Conservation (phyloP, 2,888 invertebrate species). For the Rhingia campestris region DNA sequence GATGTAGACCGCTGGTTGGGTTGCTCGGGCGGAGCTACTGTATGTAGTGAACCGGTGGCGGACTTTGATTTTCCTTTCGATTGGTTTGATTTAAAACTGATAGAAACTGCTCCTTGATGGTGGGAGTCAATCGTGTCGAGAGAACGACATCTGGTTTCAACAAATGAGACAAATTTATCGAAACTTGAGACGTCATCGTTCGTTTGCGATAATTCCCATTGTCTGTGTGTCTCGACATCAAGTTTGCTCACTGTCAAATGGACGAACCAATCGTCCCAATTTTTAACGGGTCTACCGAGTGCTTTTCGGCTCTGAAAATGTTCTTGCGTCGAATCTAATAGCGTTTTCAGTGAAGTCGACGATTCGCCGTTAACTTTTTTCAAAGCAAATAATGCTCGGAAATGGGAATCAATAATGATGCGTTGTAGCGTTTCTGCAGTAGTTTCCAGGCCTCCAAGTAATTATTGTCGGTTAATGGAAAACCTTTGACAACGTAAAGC, state of each 20-base stretch:
- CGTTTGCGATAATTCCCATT: conserved; percentile 56
- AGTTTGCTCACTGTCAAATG: conserved; percentile 40
- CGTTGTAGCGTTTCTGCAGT: conserved; percentile 38
- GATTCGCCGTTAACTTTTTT: conserved; percentile 24
- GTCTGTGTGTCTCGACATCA: conserved; percentile 45
- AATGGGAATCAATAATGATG: conserved; percentile 28
- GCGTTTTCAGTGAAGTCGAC: conserved; percentile 15
- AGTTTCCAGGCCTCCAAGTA: conserved; percentile 24
- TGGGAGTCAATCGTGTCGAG: not conserved
- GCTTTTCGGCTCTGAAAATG: conserved; percentile 11
- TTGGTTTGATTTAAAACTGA: not conserved
- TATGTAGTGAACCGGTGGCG: not conserved
- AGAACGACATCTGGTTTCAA: conserved; percentile 3
- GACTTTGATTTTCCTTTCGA: not conserved
- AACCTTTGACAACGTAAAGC: conserved; percentile 32
- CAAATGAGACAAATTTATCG: not conserved
- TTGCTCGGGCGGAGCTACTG: not conserved
- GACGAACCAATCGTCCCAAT: conserved; percentile 62
- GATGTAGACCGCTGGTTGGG: not conserved
- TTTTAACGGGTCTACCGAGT: conserved; percentile 18
- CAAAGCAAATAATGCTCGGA: conserved; percentile 20
- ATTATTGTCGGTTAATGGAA: conserved; percentile 23
- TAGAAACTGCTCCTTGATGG: too few relatives aligned
- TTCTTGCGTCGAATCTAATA: conserved; percentile 34
- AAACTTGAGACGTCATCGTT: conserved; percentile 31